Conservation (phyloP, 2,888 invertebrate species). For the Clusia tigrina region DNA sequence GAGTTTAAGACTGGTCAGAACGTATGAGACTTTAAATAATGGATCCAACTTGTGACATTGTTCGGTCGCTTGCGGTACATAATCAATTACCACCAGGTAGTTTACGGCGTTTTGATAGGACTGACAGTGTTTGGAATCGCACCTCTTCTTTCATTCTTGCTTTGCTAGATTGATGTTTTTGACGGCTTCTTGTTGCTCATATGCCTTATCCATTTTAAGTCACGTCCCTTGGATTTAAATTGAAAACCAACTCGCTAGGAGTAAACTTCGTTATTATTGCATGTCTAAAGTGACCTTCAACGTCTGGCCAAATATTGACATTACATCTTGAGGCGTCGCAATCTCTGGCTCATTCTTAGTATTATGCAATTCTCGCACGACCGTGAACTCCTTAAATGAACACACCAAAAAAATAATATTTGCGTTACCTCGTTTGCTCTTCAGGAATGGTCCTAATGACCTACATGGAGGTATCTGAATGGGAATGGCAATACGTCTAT, state of each 20-base stretch:
- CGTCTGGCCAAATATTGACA: conserved; percentile 27
- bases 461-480: neutral
- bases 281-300: conserved; percentile 3
- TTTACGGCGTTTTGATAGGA: conserved; percentile 21
- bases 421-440: conserved; percentile 31
- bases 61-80: conserved; percentile 22
- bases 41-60: conserved; percentile 31
- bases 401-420: conserved; percentile 30
- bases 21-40: conserved; percentile 27
- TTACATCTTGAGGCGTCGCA: conserved; percentile 19
- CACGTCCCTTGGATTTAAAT: conserved; percentile 32
- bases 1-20: conserved; percentile 22
- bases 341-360: conserved; percentile 33
- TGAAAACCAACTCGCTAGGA: conserved; percentile 32
- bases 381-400: conserved; percentile 33
- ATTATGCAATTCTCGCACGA: conserved; percentile 32
- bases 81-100: conserved; percentile 25
- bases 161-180: conserved; percentile 22
- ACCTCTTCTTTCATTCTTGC: conserved; percentile 23
- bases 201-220: conserved; percentile 14
- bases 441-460: conserved; percentile 10
- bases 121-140: conserved; percentile 19
- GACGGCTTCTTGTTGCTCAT: conserved; percentile 11
- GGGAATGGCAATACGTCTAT: neutral
- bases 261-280: neutral